These are phyloP conservation scores for Megaustenia siamemsis DNA, from an alignment of 2,888 invertebrate genomes.

Conservation along the genomic window DNA sequence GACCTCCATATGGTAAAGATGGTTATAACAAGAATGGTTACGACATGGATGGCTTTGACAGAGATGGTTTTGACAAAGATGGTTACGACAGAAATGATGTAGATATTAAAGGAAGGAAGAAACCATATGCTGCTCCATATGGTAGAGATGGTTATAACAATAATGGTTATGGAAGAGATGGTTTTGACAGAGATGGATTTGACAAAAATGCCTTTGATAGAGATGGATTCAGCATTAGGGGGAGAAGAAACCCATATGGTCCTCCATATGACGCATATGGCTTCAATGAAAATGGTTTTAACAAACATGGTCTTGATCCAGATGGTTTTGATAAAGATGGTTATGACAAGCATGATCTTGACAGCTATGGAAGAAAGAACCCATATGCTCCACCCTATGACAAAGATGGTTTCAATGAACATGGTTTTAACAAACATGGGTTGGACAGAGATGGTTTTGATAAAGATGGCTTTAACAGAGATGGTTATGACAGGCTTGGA, in stretches of 20 bases:
- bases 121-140: constrained; percentile 4
- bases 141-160: constrained; percentile 20
- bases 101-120: constrained; percentile 22
- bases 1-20: constrained; percentile 21
- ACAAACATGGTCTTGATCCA: constrained; percentile 51
- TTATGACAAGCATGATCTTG: constrained; percentile 20
- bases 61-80: neutral
- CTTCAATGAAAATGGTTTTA: constrained; percentile 34
- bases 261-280: constrained; percentile 37
- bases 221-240: constrained; percentile 15
- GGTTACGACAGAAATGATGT: constrained; percentile 11
- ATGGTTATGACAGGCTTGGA: constrained; percentile 25
- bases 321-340: constrained; percentile 57
- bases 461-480: constrained; percentile 43
- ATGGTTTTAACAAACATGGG: constrained; percentile 34
- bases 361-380: constrained; percentile 20
- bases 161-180: constrained; percentile 11
- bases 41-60: constrained; percentile 9
- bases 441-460: constrained; percentile 48
- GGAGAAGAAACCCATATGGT: constrained; percentile 17
- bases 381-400: constrained; percentile 25
- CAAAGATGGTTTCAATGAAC: constrained; percentile 40
- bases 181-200: constrained; percentile 16
- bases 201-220: constrained; percentile 33
- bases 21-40: constrained; percentile 16